A percentile compares a stretch with the other conserved stretches of the same genome.
These are phyloP conservation scores for Hybognathus amarus DNA, from an alignment of 2,797 vertebrate genomes.

Conservation along the genomic window DNA sequence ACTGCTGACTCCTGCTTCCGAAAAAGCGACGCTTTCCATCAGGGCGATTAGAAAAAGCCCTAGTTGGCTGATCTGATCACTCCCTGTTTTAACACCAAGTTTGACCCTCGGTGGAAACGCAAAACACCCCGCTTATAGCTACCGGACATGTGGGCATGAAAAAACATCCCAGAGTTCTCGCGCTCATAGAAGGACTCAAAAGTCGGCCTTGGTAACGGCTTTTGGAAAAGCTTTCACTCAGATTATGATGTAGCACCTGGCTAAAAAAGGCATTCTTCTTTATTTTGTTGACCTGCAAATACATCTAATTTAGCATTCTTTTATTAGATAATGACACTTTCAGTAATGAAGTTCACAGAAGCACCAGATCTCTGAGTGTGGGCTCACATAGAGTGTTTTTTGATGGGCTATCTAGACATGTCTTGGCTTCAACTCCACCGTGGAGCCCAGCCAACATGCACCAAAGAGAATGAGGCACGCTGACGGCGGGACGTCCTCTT, in stretches of 20 bases:
- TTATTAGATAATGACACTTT: conserved; percentile 24
- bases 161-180: neutral
- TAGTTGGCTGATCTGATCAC: conserved; percentile 77
- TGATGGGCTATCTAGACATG: conserved; percentile 49
- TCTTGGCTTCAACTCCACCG: conserved; percentile 46
- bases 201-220: neutral
- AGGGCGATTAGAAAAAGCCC: conserved; percentile 76
- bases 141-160: conserved; percentile 13
- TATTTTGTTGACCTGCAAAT: neutral
- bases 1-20: conserved; percentile 70
- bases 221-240: conserved; percentile 6
- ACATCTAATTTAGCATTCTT: conserved; percentile 6
- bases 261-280: conserved; percentile 3
- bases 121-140: conserved; percentile 48
- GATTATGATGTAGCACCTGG: conserved; percentile 2
- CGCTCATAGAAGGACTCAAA: neutral
- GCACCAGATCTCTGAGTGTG: conserved; percentile 18
- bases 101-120: conserved; percentile 63
- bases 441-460: conserved; percentile 56
- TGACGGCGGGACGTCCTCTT: conserved; percentile 26
- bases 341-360: conserved; percentile 21
- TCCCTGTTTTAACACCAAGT: conserved; percentile 64
- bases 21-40: conserved; percentile 74
- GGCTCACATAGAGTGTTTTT: conserved; percentile 43
- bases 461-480: conserved; percentile 45